A percentile compares a stretch with the other conserved stretches of the same genome.
Evolutionary conservation across 2,888 invertebrate genomes (phyloP).

Genomic region (Drosophila parthenogenetica): DNA sequence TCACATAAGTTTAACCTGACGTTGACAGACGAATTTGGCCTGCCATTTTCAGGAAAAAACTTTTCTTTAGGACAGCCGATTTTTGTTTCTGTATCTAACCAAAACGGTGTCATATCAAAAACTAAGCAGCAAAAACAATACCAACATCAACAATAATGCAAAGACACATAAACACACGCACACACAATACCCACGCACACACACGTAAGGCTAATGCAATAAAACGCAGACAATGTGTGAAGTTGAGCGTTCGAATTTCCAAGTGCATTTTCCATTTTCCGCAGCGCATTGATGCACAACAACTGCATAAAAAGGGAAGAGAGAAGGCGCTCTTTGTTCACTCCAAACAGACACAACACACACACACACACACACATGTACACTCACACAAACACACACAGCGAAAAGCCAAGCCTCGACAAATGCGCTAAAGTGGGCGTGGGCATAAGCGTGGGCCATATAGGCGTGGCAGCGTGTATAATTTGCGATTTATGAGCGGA

Average conservation of each 20-base stretch:
- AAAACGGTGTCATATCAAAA: slow-evolving; percentile 23
- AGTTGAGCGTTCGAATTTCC: slow-evolving; percentile 75
- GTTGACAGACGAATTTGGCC: no score
- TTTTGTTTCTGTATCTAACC: not conserved
- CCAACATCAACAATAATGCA: slow-evolving; percentile 12
- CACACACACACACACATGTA: slow-evolving; percentile 21
- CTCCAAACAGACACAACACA: slow-evolving; percentile 43
- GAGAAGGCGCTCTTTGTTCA: not conserved
- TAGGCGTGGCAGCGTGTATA: slow-evolving; percentile 74
- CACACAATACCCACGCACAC: slow-evolving; percentile 17
- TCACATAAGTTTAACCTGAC: no score
- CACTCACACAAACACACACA: slow-evolving; percentile 27
- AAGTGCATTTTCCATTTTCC: slow-evolving; percentile 72
- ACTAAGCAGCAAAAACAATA: slow-evolving; percentile 13
- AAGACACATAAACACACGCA: not conserved
- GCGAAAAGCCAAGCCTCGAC: slow-evolving; percentile 58
- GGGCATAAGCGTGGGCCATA: slow-evolving; percentile 17
- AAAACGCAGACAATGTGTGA: slow-evolving; percentile 78
- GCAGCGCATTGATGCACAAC: slow-evolving; percentile 54
- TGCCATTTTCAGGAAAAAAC: no score
- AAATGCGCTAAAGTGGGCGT: slow-evolving; percentile 30
- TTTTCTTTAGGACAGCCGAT: no score
- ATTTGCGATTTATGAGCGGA: slow-evolving; percentile 77
- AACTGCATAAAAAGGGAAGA: slow-evolving; percentile 21
- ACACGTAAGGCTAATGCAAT: slow-evolving; percentile 66